Percentiles rank a stretch among this genome's conserved stretches.
Evolutionary conservation across 1,140 invertebrate genomes (phyloP).

Genomic region (Lordiphosa stackelbergi): DNA sequence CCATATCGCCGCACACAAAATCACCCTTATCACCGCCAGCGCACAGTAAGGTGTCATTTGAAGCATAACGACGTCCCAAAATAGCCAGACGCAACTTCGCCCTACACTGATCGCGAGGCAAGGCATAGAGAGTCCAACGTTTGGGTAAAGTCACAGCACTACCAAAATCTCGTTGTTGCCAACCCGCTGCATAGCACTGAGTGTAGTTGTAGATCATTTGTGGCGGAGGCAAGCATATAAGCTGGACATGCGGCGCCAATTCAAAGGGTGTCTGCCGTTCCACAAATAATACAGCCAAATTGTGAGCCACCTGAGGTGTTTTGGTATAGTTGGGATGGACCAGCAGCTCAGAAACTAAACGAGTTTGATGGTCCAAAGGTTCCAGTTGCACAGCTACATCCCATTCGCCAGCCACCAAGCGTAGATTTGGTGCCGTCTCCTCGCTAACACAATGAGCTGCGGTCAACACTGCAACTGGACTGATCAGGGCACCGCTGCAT

Average conservation of each 20-base stretch:
- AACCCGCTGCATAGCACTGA: conserved; percentile 54
- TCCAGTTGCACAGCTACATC: conserved; percentile 52
- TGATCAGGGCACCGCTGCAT: conserved; percentile 49
- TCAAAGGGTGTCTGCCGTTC: conserved; percentile 17
- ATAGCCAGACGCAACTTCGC: conserved; percentile 40
- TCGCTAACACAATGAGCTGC: conserved; percentile 41
- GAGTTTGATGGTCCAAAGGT: conserved; percentile 34
- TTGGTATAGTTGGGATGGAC: conserved; percentile 48
- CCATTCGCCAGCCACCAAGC: conserved; percentile 49
- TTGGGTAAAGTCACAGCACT: conserved; percentile 30
- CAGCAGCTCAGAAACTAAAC: conserved; percentile 28
- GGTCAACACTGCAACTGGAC: conserved; percentile 36
- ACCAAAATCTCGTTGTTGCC: conserved; percentile 33
- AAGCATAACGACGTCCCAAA: conserved; percentile 35
- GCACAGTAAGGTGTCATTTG: conserved; percentile 46
- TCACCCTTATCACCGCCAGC: conserved; percentile 48
- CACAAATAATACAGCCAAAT: conserved; percentile 44
- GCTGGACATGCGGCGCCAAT: conserved; percentile 28
- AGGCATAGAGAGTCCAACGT: conserved; percentile 35
- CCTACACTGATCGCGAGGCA: conserved; percentile 49
- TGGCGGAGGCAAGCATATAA: conserved; percentile 48
- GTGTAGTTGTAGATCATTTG: conserved; percentile 39
- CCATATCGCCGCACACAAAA: conserved; percentile 43
- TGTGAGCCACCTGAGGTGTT: conserved; percentile 29
- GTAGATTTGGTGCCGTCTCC: conserved; percentile 7